Base-by-base conservation (phyloP, 2,797 vertebrate species). In the Anniella stebbinsi region DNA sequence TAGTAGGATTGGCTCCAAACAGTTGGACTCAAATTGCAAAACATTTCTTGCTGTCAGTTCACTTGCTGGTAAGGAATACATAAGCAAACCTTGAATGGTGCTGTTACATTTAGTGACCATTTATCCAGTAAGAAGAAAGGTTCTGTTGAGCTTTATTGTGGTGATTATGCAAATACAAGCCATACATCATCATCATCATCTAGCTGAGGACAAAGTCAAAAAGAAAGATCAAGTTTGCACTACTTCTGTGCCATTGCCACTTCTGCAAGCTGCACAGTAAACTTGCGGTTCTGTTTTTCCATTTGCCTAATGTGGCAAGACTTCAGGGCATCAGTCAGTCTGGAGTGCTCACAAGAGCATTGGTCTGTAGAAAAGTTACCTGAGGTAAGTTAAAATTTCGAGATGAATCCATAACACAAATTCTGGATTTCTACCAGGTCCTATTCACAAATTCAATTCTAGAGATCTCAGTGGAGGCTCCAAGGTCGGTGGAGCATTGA, bases 71-170 rank as follows among this genome's bases (percentile, higher is more conserved):
- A 92, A 41, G 48, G 93, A 93, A 23, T n/a, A 90, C 60, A 93
- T 91, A 93, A 94, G 91, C 93, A 94, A 95, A 95, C 95, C 93
- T 94, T 93, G 87, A 78, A 28, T 90, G 93, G 92, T 94, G 92
- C 86, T 0, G 94, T 94, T 95, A 94, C 96, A 95, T 96, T 94
- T 88, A 95, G 92, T 94, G 38, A 92, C 92, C 88, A 63, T 95
- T 94, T 94, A 94, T 94, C 93, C 94, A 94, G 94, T 94, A 89
- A 84, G 92, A 94, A 94, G 92, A 80, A 95, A 93, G 93, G 94
- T 93, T 93, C 90, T 70, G 91, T 93, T 82, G 83, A 86, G 67
- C 86, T 91, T 92, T 90, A 93, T 94, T 80, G 0, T 94, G 92
- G 92, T 94, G 92, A 92, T 92, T 94, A 94, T 96, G 95, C 87